Conservation (phyloP, 2,888 invertebrate species). For the Lasioglossum lativentre region DNA sequence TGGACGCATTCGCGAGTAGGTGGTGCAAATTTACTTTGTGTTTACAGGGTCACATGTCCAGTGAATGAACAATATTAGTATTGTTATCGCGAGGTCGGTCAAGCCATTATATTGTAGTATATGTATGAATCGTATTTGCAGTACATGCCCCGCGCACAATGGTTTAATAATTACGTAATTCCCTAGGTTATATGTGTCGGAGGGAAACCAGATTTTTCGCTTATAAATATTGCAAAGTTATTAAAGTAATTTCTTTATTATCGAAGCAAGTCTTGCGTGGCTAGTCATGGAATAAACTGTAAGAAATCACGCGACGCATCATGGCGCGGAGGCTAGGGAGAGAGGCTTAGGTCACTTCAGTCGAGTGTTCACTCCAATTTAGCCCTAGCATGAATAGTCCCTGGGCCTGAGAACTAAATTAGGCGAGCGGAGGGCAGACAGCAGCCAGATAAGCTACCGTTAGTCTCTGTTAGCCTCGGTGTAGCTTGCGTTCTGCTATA, state of each 20-base stretch:
- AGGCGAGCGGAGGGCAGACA: not conserved
- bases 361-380: constrained; percentile 6
- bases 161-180: not conserved
- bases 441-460: not conserved
- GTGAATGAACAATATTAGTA: too few species aligned
- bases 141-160: not conserved
- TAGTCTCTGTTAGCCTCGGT: not conserved
- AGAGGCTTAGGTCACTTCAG: not conserved
- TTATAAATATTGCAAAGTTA: not conserved
- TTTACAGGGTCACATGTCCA: not conserved
- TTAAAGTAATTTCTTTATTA: constrained; percentile 2
- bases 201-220: not conserved
- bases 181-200: not conserved
- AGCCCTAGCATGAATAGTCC: not conserved
- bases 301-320: constrained; percentile 6
- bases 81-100: too few species aligned
- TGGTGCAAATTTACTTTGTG: not conserved
- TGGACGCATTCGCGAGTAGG: too few species aligned
- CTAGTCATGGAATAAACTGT: not conserved
- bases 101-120: not conserved
- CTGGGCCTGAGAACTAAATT: not conserved
- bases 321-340: not conserved
- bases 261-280: not conserved
- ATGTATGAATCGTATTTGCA: too few species aligned
- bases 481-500: not conserved